Evolutionary conservation across 2,797 vertebrate genomes (phyloP).

Genomic region (Anguilla pacifica): DNA sequence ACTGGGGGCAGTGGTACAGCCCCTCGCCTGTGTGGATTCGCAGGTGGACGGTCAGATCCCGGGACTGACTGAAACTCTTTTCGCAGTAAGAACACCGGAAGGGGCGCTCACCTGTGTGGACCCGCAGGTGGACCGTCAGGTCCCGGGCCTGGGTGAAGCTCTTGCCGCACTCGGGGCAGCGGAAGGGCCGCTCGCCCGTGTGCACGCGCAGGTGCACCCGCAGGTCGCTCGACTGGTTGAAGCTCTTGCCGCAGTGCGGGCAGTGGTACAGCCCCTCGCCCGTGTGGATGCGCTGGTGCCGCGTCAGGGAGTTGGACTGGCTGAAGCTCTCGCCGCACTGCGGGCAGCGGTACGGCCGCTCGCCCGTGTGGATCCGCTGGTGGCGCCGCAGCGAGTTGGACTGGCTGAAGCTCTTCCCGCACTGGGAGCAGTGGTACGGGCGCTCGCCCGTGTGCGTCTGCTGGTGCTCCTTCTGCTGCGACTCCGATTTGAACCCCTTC

Average conservation of each 20-base stretch:
- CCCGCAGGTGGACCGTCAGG: constrained; percentile 35
- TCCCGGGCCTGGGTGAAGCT: constrained; percentile 29
- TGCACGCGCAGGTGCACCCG: constrained; percentile 41
- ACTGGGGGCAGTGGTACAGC: constrained; percentile 10
- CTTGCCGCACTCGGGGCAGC: constrained; percentile 42
- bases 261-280: constrained; percentile 26
- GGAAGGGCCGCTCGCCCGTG: constrained; percentile 29
- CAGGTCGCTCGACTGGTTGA: constrained; percentile 40
- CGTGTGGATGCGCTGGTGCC: background rate
- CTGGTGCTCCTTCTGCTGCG: constrained; percentile 14
- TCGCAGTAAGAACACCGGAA: constrained; percentile 16
- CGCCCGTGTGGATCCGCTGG: constrained; percentile 44
- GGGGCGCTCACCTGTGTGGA: constrained; percentile 28
- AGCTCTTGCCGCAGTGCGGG: constrained; percentile 39
- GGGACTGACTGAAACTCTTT: constrained; percentile 10
- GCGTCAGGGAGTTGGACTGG: background rate
- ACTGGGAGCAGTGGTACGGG: constrained; percentile 42
- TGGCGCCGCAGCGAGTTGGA: constrained; percentile 39
- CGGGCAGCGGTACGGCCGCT: constrained; percentile 23
- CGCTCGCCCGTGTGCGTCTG: constrained; percentile 38
- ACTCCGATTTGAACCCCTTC: constrained; percentile 1
- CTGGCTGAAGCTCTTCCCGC: constrained; percentile 41
- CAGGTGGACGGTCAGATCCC: constrained; percentile 10
- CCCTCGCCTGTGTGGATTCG: constrained; percentile 16
- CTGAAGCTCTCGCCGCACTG: background rate